phyloP scores from a whole-genome alignment of 2,888 invertebrate genomes.

The Acutogordius australiensis region DNA sequence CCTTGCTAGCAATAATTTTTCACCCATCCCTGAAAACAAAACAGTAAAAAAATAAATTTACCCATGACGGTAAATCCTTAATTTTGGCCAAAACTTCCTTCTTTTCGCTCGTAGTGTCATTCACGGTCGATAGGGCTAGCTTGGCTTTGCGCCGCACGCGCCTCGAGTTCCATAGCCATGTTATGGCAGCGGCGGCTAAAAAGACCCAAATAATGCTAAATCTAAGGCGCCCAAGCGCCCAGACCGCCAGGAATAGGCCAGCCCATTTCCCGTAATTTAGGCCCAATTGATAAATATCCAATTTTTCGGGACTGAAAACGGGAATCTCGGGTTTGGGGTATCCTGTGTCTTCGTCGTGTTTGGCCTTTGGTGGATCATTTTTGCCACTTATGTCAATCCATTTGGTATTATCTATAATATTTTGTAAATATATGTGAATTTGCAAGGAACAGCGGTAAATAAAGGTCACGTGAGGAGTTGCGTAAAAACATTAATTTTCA shows the following conservation, averaged over 20 bases:
- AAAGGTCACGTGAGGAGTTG: no score
- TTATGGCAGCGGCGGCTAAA: slow-evolving; percentile 44
- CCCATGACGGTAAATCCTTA: slow-evolving; percentile 22
- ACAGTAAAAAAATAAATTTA: not conserved
- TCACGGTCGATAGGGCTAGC: slow-evolving; percentile 16
- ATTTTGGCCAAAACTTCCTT: slow-evolving; percentile 19
- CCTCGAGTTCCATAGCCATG: slow-evolving; percentile 42
- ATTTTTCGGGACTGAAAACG: not conserved
- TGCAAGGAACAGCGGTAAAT: no score
- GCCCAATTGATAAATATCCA: not conserved
- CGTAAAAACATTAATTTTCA: no score
- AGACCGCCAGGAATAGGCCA: not conserved
- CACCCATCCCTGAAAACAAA: not conserved
- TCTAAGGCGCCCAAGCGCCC: slow-evolving; percentile 15
- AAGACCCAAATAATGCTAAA: slow-evolving; percentile 62
- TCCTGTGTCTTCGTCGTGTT: not conserved
- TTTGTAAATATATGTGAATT: no score
- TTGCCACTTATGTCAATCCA: slow-evolving; percentile 7
- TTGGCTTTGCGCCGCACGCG: slow-evolving; percentile 36
- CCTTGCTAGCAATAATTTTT: no score
- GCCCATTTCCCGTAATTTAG: not conserved
- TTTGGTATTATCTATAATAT: slow-evolving; percentile 11
- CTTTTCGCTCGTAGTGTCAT: slow-evolving; percentile 18
- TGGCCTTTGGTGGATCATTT: not conserved
- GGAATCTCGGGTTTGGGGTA: not conserved